A percentile compares a stretch with the other conserved stretches of the same genome.
Conservation (phyloP, 2,113 vertebrate species). For the Tachuris rubrigastra region DNA sequence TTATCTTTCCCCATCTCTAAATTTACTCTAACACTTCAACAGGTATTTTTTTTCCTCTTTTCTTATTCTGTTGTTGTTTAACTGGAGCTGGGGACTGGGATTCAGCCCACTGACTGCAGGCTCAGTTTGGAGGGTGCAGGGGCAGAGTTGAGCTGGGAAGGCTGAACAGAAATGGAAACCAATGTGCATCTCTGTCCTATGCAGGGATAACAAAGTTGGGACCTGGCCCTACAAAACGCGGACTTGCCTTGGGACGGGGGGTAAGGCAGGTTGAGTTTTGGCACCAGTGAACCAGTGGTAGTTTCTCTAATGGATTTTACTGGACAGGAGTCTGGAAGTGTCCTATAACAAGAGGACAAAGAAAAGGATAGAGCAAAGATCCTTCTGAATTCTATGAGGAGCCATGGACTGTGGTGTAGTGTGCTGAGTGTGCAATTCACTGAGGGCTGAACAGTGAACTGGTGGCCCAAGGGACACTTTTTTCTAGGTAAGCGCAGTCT, state of each 20-base stretch:
- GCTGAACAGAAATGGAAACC: background rate
- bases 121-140: background rate
- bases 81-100: background rate
- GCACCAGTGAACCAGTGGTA: background rate
- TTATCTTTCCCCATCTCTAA: background rate
- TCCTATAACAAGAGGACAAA: background rate
- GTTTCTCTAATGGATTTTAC: background rate
- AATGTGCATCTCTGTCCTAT: accelerated
- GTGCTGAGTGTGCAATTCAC: background rate
- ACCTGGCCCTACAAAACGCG: background rate
- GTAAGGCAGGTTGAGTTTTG: background rate
- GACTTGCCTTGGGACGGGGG: accelerated
- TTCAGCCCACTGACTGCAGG: background rate
- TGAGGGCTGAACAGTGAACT: background rate
- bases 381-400: background rate
- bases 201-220: background rate
- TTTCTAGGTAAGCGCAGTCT: accelerated
- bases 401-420: background rate
- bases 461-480: background rate
- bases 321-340: background rate
- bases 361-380: background rate
- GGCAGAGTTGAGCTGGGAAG: background rate
- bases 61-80: background rate
- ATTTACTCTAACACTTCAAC: background rate
- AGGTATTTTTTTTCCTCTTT: background rate